Conservation (phyloP, 2,888 invertebrate genomes). For the Slavum lentiscoides region DNA sequence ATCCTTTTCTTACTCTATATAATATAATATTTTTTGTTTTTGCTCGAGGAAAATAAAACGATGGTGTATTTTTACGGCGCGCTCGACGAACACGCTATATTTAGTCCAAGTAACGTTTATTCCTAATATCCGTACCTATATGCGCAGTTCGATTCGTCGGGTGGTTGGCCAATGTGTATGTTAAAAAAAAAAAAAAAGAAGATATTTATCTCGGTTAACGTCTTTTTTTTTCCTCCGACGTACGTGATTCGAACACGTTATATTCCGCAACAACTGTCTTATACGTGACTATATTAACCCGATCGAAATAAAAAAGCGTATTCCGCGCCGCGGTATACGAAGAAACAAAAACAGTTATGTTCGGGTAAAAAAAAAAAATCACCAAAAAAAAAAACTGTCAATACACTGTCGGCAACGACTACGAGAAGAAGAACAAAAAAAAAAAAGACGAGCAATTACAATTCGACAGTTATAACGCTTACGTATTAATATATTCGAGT, state of each 20-base stretch:
- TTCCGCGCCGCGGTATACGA: not conserved
- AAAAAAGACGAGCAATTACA: not conserved
- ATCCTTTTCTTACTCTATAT: too few relatives aligned
- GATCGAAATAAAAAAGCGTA: not conserved
- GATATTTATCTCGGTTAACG: conserved; percentile 16
- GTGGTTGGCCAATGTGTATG: conserved; percentile 8
- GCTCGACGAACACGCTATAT: too few relatives aligned
- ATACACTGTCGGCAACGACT: conserved; percentile 6
- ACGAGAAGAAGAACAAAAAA: conserved; percentile 10
- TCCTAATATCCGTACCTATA: too few relatives aligned
- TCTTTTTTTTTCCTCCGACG: not conserved
- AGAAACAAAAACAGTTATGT: conserved; percentile 38
- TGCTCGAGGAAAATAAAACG: too few relatives aligned
- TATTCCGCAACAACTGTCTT: not conserved
- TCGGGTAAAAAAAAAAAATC: conserved; percentile 18
- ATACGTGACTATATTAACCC: conserved; percentile 29
- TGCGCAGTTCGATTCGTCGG: conserved; percentile 3
- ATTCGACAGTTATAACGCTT: not conserved
- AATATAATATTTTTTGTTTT: too few relatives aligned
- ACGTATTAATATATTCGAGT: not conserved
- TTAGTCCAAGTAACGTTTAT: too few relatives aligned
- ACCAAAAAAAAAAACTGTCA: conserved; percentile 36
- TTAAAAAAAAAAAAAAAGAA: not conserved
- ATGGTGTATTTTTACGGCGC: too few relatives aligned
- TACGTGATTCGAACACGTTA: conserved; percentile 31